Evolutionary conservation across 2,113 vertebrate genomes (phyloP).

Genomic region (Callipepla californica): DNA sequence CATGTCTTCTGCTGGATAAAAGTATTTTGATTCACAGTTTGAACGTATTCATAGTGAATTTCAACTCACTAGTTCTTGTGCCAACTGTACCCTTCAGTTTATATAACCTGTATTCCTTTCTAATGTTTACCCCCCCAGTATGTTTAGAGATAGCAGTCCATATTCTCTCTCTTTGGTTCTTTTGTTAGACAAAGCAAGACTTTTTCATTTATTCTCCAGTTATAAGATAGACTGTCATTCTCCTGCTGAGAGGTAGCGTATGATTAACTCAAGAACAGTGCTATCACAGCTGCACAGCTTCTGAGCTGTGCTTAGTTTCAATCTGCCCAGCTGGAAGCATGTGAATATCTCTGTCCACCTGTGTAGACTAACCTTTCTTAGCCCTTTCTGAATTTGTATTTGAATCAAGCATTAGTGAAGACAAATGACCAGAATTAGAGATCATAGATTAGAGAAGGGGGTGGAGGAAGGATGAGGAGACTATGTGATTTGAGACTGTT

Average conservation of each 20-base stretch:
- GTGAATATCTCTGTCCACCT: not conserved
- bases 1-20: not conserved
- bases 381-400: not conserved
- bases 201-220: slow-evolving; percentile 14
- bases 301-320: not conserved
- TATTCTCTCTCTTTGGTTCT: not conserved
- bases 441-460: not conserved
- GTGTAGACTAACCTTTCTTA: not conserved
- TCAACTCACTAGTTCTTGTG: not conserved
- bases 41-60: not conserved
- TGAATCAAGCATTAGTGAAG: not conserved
- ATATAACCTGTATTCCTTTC: not conserved
- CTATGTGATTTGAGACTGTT: not conserved
- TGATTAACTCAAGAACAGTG: not conserved
- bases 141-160: not conserved
- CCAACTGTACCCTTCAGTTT: not conserved
- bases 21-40: not conserved
- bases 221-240: not conserved
- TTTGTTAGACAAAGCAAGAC: not conserved
- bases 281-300: not conserved
- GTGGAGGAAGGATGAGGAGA: not conserved
- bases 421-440: not conserved
- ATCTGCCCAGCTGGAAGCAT: not conserved
- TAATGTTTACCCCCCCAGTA: not conserved
- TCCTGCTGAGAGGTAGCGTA: slow-evolving; percentile 1